Evolutionary conservation across 1,140 invertebrate species (phyloP), one percentile per base, ranked within the genome.

Genomic region (Drosophila paulistorum): DNA sequence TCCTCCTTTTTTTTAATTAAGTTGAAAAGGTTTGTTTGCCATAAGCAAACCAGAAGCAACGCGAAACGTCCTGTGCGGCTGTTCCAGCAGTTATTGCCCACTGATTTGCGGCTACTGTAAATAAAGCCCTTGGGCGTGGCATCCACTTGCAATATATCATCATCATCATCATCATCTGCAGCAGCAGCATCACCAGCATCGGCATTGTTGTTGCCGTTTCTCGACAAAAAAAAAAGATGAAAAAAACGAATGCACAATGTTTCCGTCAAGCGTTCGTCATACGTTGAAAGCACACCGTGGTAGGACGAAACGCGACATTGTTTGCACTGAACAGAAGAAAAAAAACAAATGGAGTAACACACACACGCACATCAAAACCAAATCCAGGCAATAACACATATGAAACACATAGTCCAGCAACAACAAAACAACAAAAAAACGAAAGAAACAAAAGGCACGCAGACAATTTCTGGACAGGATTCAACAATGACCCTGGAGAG

Each of bases 81-180:
- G 39, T 39, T 51, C 54, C 26, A 30, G 61, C 68, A 55, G 73
- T 74, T 87, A 87, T 87, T 87, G 83, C 69, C 83, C 79, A 73
- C 83, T 82, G 83, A 86, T 87, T 87, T 83, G 79, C 71, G 83
- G 84, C 79, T 73, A 89, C 69, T 67, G 69, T 63, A 89, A 82
- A 86, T 71, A 86, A 83, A 77, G 65, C 69, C 58, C 57, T 26
- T 71, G 75, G 83, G 82, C 68, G 79, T 81, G 82, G 82, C 64
- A 54, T 55, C 35, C 54, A 41, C 65, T 37, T 68, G 71, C 77
- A 83, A 81, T 81, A 77, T 81, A 86, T 87, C 81, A 85, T 86
- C 79, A 68, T 83, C 78, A 68, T 83, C 78, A 74, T 9, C 45
- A 23, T 5, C 42, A 14, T 5, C 42, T 14, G 5, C 42, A 45